Conservation (phyloP, 2,113 vertebrate genomes). For the Dipodomys spectabilis region DNA sequence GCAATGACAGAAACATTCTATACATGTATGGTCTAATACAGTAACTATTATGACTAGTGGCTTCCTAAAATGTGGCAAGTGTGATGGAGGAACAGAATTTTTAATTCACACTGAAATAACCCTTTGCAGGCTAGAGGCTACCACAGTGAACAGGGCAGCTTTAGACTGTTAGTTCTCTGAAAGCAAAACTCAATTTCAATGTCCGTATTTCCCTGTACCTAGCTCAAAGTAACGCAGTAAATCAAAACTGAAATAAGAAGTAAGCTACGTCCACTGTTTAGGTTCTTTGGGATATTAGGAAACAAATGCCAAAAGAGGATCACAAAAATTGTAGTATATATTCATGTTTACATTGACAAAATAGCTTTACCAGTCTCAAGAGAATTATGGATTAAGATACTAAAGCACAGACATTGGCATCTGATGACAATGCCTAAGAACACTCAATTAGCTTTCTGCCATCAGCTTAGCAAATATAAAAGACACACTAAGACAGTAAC, state of each 20-base stretch:
- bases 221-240: not conserved
- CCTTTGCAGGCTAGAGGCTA: not conserved
- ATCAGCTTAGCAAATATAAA: constrained; percentile 35
- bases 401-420: not conserved
- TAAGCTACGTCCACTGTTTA: constrained; percentile 8
- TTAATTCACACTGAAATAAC: not conserved
- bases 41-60: not conserved
- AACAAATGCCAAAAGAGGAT: constrained; percentile 30
- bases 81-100: not conserved
- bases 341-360: not conserved
- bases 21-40: not conserved
- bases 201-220: not conserved
- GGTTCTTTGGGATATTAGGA: not conserved
- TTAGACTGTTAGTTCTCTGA: not conserved
- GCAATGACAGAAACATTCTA: not conserved
- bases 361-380: not conserved
- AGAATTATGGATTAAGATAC: constrained; percentile 40
- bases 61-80: not conserved
- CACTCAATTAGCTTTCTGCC: not conserved
- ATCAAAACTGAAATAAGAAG: constrained; percentile 8
- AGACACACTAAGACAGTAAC: not conserved
- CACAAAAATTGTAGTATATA: not conserved
- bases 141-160: not conserved
- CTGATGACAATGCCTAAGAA: not conserved
- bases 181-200: not conserved